phyloP scores from a whole-genome alignment of 2,888 invertebrate genomes.

The Nematopogon swammerdamellus region DNA sequence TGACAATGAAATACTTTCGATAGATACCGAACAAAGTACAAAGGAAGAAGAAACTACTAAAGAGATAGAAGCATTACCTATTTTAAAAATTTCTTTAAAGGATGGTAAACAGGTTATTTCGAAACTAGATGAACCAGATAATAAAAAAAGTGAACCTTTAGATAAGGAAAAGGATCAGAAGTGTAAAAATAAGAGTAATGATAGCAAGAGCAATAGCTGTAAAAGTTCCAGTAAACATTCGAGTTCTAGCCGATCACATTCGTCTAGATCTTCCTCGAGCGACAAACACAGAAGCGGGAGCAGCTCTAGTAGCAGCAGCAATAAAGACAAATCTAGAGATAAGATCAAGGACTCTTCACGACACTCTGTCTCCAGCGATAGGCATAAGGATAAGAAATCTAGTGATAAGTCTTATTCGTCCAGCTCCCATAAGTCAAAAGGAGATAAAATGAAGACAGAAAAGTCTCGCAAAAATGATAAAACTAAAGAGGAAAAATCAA shows the following conservation, averaged over 20 bases:
- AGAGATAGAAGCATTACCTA: slow-evolving; percentile 33
- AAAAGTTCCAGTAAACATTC: slow-evolving; percentile 23
- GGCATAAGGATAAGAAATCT: slow-evolving; percentile 18
- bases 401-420: slow-evolving; percentile 34
- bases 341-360: slow-evolving; percentile 39
- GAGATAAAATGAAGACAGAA: slow-evolving; percentile 22
- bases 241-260: slow-evolving; percentile 14
- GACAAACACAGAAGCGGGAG: slow-evolving; percentile 38
- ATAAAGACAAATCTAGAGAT: slow-evolving; percentile 48
- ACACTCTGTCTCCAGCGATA: slow-evolving; percentile 19
- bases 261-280: slow-evolving; percentile 22
- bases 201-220: slow-evolving; percentile 26
- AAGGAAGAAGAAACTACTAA: slow-evolving; percentile 14
- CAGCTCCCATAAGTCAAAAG: slow-evolving; percentile 23
- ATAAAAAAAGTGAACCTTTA: slow-evolving; percentile 25
- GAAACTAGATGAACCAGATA: slow-evolving; percentile 46
- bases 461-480: slow-evolving; percentile 16
- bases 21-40: slow-evolving; percentile 14
- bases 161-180: slow-evolving; percentile 26
- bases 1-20: slow-evolving; percentile 10
- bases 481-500: slow-evolving; percentile 4
- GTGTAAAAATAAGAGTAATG: slow-evolving; percentile 29
- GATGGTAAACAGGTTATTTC: slow-evolving; percentile 71
- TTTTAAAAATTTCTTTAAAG: slow-evolving; percentile 63
- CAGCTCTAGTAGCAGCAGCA: slow-evolving; percentile 31